Percentiles rank a stretch among this genome's conserved stretches.
Conservation (phyloP, 2,797 vertebrate genomes). For the Danio jaintianensis region DNA sequence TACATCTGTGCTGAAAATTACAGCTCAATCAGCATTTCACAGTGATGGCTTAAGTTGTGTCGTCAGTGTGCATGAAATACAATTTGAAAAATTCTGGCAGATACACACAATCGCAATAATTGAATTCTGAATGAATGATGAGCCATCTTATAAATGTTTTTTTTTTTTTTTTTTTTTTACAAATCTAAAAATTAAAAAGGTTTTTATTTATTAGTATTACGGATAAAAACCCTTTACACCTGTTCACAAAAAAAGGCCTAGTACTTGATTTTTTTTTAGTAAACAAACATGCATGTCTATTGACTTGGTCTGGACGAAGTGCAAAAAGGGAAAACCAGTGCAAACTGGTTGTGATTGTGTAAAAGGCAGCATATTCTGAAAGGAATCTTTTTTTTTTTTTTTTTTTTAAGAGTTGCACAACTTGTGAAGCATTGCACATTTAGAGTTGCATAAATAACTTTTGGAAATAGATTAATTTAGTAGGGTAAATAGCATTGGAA, state of each 20-base stretch:
- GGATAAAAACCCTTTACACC: not conserved
- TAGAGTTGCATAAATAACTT: not conserved
- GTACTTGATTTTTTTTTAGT: not conserved
- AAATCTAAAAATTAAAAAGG: not conserved
- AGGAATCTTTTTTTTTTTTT: not conserved
- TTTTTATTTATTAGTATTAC: no score
- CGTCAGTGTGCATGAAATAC: constrained; percentile 26
- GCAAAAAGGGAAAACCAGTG: not conserved
- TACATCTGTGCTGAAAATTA: constrained; percentile 57
- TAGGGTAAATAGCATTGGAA: not conserved
- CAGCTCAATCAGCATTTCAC: constrained; percentile 52
- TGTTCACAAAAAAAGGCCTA: not conserved
- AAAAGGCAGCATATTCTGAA: not conserved
- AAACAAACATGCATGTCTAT: not conserved
- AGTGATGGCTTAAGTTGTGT: constrained; percentile 53
- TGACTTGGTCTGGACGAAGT: not conserved
- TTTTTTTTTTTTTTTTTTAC: not conserved
- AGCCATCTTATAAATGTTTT: not conserved
- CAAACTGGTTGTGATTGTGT: not conserved
- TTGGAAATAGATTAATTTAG: not conserved
- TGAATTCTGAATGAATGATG: not conserved
- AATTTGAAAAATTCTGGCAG: constrained; percentile 39
- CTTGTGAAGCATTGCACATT: constrained; percentile 5
- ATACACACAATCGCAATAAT: not conserved
- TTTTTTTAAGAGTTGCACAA: not conserved